Evolutionary conservation across 2,113 vertebrate species (phyloP).

Genomic region (Fregetta grallaria): DNA sequence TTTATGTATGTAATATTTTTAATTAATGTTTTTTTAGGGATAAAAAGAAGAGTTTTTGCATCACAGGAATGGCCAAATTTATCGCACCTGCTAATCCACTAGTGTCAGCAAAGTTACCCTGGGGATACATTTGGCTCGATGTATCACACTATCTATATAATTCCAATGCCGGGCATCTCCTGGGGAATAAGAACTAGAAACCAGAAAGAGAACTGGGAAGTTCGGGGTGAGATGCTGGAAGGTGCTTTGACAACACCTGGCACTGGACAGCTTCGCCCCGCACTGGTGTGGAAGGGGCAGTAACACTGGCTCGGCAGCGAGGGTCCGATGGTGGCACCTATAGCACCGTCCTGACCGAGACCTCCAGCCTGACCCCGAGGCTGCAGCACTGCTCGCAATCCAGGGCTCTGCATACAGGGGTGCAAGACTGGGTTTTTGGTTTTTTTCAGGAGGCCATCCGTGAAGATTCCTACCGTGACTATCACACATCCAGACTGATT

Average conservation of each 20-base stretch:
- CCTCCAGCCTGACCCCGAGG: not conserved
- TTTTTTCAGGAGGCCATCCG: not conserved
- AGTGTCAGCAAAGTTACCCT: conserved; percentile 16
- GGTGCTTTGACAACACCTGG: not conserved
- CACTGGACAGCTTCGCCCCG: not conserved
- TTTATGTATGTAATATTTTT: conserved; percentile 28
- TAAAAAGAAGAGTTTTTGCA: conserved; percentile 31
- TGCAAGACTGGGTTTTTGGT: not conserved
- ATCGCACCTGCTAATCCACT: not conserved
- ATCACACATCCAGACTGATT: not conserved
- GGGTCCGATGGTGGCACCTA: fast-evolving
- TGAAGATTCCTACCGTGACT: not conserved
- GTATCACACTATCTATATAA: not conserved
- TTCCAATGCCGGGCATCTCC: not conserved
- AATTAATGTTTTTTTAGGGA: conserved; percentile 59
- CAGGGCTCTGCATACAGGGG: not conserved
- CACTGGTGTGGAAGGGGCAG: not conserved
- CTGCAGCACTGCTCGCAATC: not conserved
- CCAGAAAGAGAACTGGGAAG: not conserved
- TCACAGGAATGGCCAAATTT: conserved; percentile 27
- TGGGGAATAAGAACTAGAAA: not conserved
- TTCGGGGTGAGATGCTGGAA: not conserved
- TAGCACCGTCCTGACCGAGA: fast-evolving
- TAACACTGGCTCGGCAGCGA: not conserved
- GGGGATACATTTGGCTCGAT: not conserved